phyloP scores from a whole-genome alignment of 1,140 invertebrate genomes.

The Drosophila lacertosa region DNA sequence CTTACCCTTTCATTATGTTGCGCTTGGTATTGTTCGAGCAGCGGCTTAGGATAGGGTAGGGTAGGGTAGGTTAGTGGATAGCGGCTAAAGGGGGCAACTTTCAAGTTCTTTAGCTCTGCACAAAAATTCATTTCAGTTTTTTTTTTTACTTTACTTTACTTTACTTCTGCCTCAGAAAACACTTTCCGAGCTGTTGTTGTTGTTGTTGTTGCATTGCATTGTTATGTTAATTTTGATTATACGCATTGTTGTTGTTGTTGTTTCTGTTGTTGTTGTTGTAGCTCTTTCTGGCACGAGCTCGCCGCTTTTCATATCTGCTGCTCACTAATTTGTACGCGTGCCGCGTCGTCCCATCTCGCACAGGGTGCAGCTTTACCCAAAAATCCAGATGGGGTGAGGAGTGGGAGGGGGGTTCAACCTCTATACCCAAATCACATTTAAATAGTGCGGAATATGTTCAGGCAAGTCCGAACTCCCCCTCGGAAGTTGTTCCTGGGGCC shows the following conservation, averaged over 20 bases:
- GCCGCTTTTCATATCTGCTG: slow-evolving; percentile 68
- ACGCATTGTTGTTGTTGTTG: slow-evolving; percentile 68
- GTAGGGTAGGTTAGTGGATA: slow-evolving; percentile 5
- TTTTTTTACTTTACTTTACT: too few species aligned
- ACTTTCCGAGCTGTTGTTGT: slow-evolving; percentile 46
- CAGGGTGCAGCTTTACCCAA: slow-evolving; percentile 42
- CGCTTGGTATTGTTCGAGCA: slow-evolving; percentile 17
- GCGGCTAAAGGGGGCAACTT: slow-evolving; percentile 33
- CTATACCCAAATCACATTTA: slow-evolving; percentile 63
- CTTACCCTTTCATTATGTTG: slow-evolving; percentile 75
- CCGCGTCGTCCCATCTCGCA: slow-evolving; percentile 41
- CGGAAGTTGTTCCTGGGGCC: slow-evolving; percentile 21
- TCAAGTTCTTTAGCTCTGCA: slow-evolving; percentile 54
- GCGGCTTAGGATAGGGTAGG: not conserved
- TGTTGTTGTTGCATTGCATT: slow-evolving; percentile 52
- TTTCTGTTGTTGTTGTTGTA: slow-evolving; percentile 26
- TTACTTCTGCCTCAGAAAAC: slow-evolving; percentile 50
- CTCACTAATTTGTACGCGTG: slow-evolving; percentile 79
- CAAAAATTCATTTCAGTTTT: slow-evolving; percentile 65
- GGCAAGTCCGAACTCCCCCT: not conserved
- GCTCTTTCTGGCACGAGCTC: slow-evolving; percentile 65
- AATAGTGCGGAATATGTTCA: slow-evolving; percentile 62
- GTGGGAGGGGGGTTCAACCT: too few species aligned
- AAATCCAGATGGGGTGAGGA: not conserved
- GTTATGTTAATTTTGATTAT: slow-evolving; percentile 81